phyloP scores from a whole-genome alignment of 1,140 invertebrate genomes.

The Drosophila jambulina region DNA sequence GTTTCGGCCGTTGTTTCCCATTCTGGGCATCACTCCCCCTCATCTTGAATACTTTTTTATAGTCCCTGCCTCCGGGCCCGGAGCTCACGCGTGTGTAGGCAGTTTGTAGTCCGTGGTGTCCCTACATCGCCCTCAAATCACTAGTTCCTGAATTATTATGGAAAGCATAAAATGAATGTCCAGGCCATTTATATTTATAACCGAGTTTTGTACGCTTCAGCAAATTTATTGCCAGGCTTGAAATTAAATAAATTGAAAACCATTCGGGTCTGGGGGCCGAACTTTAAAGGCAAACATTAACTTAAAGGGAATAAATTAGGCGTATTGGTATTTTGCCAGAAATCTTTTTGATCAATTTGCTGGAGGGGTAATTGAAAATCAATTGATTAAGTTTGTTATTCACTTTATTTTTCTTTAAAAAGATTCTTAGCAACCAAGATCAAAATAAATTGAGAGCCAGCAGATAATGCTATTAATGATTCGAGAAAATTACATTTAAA shows the following conservation, averaged over 20 bases:
- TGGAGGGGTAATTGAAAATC: background rate
- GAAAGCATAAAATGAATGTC: conserved; percentile 81
- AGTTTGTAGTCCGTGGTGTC: conserved; percentile 55
- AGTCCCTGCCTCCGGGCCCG: conserved; percentile 47
- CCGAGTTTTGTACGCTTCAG: conserved; percentile 71
- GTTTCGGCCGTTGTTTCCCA: conserved; percentile 52
- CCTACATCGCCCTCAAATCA: conserved; percentile 66
- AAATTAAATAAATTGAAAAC: conserved; percentile 66
- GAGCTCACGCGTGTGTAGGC: conserved; percentile 74
- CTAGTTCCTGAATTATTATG: conserved; percentile 81
- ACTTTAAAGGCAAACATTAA: conserved; percentile 18
- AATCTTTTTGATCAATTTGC: conserved; percentile 23
- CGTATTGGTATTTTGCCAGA: background rate
- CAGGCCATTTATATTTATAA: conserved; percentile 80
- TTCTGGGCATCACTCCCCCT: conserved; percentile 26
- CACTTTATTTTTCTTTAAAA: no score
- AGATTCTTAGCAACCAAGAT: background rate
- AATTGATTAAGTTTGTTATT: background rate
- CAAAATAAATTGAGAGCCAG: background rate
- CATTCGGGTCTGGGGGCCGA: background rate
- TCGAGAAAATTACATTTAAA: background rate
- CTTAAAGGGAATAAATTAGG: background rate
- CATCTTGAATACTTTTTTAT: conserved; percentile 57
- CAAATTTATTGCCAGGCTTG: conserved; percentile 68
- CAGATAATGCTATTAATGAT: background rate